phyloP scores from a whole-genome alignment of 1,140 invertebrate species.

The Oscheius sp. region DNA sequence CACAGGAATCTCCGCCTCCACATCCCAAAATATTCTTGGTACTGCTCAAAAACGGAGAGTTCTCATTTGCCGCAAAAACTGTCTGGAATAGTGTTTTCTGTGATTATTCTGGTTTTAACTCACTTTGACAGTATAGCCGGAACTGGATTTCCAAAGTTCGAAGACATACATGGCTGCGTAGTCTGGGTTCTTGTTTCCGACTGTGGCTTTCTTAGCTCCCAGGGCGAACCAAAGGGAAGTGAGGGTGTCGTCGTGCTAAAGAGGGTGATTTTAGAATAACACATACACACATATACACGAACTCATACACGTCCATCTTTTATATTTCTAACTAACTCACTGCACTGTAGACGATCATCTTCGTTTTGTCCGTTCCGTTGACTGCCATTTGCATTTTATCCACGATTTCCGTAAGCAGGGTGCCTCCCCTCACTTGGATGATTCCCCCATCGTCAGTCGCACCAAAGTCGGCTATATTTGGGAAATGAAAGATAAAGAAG shows the following conservation, averaged over 20 bases:
- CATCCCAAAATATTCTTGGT: not conserved
- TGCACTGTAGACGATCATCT: not conserved
- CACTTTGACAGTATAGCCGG: not conserved
- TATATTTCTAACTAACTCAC: no score
- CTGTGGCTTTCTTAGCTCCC: conserved; percentile 10
- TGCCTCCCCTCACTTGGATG: not conserved
- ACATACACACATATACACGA: no score
- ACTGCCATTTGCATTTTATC: not conserved
- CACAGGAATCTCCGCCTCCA: not conserved
- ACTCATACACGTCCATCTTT: no score
- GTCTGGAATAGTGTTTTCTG: not conserved
- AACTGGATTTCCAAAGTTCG: conserved; percentile 15
- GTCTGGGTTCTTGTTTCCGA: conserved; percentile 13
- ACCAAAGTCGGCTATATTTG: conserved; percentile 4
- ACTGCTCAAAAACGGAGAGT: not conserved
- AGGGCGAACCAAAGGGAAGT: conserved; percentile 5
- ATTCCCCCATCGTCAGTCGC: not conserved
- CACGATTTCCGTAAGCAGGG: not conserved
- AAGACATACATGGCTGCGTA: conserved; percentile 24
- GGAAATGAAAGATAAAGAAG: not conserved
- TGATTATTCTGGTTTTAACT: not conserved
- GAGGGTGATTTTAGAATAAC: no score
- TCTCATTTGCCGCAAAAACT: not conserved
- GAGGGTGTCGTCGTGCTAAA: conserved; percentile 27
- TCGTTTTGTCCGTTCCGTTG: not conserved